Base-by-base conservation (phyloP, 2,797 vertebrate genomes). In the Linurgus olivaceus region DNA sequence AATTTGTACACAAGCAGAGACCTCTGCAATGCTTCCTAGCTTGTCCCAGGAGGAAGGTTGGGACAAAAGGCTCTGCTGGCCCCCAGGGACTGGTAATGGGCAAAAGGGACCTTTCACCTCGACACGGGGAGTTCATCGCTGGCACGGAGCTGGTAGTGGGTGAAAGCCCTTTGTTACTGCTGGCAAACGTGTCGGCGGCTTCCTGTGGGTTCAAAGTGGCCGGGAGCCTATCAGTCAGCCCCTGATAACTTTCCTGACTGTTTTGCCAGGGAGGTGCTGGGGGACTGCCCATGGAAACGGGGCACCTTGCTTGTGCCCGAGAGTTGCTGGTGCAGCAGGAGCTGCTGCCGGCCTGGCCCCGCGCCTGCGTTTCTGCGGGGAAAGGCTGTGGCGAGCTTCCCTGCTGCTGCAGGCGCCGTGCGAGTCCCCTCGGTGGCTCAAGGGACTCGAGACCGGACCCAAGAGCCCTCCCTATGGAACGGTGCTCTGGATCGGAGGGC, bases 391-490 rank as follows among this genome's bases (percentile, higher is more conserved):
- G 13, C 2, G 16, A 44, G 45, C 12, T 17, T 47, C 35, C 15
- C 24, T 11, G 54, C 19, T 28, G 28, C 75, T 23, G 37, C 48
- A 19, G 55, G 35, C 57, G 40, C 33, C 13, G 2, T 17, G 18
- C 44, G 13, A 29, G 17, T 12, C 31, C 38, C 44, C 29, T 1
- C 23, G 6, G 13, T 0, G 29, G 57, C 62, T 59, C 40, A 3
- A 20, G 31, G 24, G 7, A 19, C n/a, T 35, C 3, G 31, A n/a
- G 23, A 17, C 9, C 17, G 44, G 19, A 8, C 6, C 16, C 40
- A 5, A 9, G 7, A 15, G 19, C 8, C 40, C 4, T 31, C 21
- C 19, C 44, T 3, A 1, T 0, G 9, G 26, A 31, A 19, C 42
- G 0, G 18, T 4, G 40, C 24, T 38, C 57, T 2, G 37, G 25